These are phyloP conservation scores for Forbesichthys agassizii DNA, from an alignment of 2,113 vertebrate genomes.

Conservation along the genomic window DNA sequence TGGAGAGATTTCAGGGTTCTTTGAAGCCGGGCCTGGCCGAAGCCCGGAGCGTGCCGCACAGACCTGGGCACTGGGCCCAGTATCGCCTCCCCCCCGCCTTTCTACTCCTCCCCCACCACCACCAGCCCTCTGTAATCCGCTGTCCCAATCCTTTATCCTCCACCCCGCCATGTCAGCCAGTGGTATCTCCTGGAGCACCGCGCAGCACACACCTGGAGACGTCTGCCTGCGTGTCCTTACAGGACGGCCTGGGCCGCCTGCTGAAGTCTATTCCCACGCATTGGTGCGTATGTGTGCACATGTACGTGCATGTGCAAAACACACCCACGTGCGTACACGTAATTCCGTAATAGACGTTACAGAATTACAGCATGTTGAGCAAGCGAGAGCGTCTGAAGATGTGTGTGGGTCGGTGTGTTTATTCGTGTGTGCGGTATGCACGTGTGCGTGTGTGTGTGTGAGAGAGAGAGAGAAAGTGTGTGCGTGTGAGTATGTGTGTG, in stretches of 20 bases:
- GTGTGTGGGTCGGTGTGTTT: background rate
- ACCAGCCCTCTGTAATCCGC: slow-evolving; percentile 39
- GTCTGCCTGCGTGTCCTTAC: slow-evolving; percentile 17
- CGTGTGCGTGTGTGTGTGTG: background rate
- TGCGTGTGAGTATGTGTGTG: slow-evolving; percentile 3
- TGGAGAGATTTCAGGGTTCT: slow-evolving; percentile 65
- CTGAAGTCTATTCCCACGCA: background rate
- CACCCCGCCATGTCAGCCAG: slow-evolving; percentile 29
- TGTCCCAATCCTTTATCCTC: slow-evolving; percentile 41
- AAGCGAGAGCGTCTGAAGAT: background rate
- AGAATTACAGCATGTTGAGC: background rate
- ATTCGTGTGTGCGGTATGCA: background rate
- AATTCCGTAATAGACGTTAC: background rate
- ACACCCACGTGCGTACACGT: background rate
- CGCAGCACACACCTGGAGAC: slow-evolving; percentile 46
- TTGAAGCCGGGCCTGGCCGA: slow-evolving; percentile 63
- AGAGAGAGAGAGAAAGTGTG: slow-evolving; percentile 7
- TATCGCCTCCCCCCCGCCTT: slow-evolving; percentile 7
- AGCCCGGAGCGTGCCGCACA: slow-evolving; percentile 67
- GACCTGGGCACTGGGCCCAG: slow-evolving; percentile 60
- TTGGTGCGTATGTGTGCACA: background rate
- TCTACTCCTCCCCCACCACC: slow-evolving; percentile 1
- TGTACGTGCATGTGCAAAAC: slow-evolving; percentile 1
- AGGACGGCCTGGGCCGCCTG: background rate
- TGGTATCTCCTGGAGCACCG: slow-evolving; percentile 12